Conservation (phyloP, 2,888 invertebrate species). For the Agrenia bidenticulata region DNA sequence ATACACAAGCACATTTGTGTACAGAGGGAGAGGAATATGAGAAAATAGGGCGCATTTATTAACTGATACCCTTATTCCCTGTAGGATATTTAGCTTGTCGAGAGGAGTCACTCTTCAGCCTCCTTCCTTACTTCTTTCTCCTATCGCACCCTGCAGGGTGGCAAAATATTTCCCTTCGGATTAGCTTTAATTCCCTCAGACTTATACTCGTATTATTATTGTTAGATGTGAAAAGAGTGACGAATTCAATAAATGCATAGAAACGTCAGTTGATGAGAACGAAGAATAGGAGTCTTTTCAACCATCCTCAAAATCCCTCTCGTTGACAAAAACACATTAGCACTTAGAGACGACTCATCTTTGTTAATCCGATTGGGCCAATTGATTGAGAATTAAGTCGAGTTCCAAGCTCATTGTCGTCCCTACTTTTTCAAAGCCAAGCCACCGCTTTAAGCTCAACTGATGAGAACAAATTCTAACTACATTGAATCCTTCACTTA, state of each 20-base stretch:
- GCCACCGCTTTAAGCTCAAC: no score
- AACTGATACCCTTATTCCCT: neutral
- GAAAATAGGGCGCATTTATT: neutral
- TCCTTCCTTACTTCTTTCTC: slow-evolving; percentile 14
- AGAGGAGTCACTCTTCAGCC: slow-evolving; percentile 8
- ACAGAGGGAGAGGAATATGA: neutral
- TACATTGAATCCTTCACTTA: no score
- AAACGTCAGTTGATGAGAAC: slow-evolving; percentile 5
- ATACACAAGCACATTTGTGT: neutral
- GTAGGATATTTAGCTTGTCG: neutral
- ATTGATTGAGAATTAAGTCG: slow-evolving; percentile 44
- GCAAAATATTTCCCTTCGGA: slow-evolving; percentile 53
- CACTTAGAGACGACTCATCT: slow-evolving; percentile 30
- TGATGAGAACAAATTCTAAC: no score
- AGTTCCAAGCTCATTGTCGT: slow-evolving; percentile 19
- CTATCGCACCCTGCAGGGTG: slow-evolving; percentile 52
- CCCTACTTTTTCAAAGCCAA: no score
- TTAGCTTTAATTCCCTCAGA: slow-evolving; percentile 52
- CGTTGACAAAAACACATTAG: slow-evolving; percentile 24
- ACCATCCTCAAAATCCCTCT: slow-evolving; percentile 18
- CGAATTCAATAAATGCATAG: slow-evolving; percentile 18
- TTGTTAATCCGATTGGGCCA: slow-evolving; percentile 45
- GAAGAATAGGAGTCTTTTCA: neutral
- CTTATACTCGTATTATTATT: slow-evolving; percentile 23
- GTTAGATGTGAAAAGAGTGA: slow-evolving; percentile 17